These are phyloP conservation scores for Mallateleia sp. DNA, from an alignment of 2,888 invertebrate genomes.

Conservation along the genomic window DNA sequence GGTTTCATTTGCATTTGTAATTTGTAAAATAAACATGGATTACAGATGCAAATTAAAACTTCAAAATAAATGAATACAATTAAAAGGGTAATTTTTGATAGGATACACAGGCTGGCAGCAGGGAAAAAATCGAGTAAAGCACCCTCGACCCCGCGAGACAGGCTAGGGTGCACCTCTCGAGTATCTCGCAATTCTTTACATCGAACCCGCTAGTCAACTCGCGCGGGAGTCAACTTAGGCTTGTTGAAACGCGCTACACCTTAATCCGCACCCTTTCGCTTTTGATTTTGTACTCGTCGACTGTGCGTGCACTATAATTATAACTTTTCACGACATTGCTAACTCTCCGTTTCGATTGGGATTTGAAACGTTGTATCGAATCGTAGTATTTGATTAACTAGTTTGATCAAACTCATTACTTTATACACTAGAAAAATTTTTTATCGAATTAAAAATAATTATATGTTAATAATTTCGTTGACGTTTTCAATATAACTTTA, in stretches of 20 bases:
- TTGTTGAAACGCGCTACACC: constrained; percentile 42
- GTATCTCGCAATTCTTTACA: constrained; percentile 65
- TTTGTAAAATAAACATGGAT: neutral
- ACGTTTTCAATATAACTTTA: too few species aligned
- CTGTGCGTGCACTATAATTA: too few species aligned
- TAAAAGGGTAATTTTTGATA: constrained; percentile 48
- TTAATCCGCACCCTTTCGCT: too few species aligned
- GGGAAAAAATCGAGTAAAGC: constrained; percentile 56
- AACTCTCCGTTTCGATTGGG: too few species aligned
- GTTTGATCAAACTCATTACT: too few species aligned
- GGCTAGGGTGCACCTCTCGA: constrained; percentile 50
- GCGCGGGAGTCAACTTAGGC: constrained; percentile 39
- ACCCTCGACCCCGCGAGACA: constrained; percentile 57
- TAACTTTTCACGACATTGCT: too few species aligned
- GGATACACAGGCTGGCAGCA: constrained; percentile 31
- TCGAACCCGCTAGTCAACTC: constrained; percentile 63
- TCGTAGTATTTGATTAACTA: too few species aligned
- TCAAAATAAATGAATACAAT: constrained; percentile 13
- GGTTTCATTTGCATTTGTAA: neutral
- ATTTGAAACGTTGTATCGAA: too few species aligned
- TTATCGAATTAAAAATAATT: too few species aligned
- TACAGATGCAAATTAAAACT: constrained; percentile 12
- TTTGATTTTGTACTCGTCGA: too few species aligned
- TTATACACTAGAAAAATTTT: too few species aligned
- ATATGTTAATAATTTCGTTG: too few species aligned